phyloP scores from a whole-genome alignment of 2,797 vertebrate genomes.

The Molothrus aeneus region DNA sequence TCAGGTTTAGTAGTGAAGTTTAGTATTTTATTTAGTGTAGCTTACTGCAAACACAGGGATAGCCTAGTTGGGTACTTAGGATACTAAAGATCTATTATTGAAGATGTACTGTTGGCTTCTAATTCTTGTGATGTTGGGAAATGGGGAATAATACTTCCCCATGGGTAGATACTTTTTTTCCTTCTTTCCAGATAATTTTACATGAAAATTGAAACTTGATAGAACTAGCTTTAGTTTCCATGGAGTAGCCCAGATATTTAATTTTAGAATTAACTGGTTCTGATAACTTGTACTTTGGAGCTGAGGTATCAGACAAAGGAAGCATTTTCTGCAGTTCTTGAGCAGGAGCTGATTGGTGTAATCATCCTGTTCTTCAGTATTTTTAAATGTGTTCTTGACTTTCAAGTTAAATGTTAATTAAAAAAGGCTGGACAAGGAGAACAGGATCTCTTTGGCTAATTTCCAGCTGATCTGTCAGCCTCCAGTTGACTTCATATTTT shows the following conservation, averaged over 20 bases:
- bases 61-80: neutral
- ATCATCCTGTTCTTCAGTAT: neutral
- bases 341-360: neutral
- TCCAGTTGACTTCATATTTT: neutral
- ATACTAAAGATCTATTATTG: neutral
- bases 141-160: neutral
- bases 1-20: neutral
- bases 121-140: neutral
- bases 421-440: neutral
- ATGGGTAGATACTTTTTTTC: neutral
- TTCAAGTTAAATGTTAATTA: neutral
- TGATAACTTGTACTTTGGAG: neutral
- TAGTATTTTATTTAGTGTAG: neutral
- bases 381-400: neutral
- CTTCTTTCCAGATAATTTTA: neutral
- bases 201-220: neutral
- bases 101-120: neutral
- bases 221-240: neutral
- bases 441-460: neutral
- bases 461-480: constrained; percentile 9
- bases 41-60: neutral
- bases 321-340: neutral
- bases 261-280: neutral
- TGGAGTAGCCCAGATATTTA: neutral
- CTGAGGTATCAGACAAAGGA: neutral